These are phyloP conservation scores for Nilaparvata lugens DNA, from an alignment of 1,140 invertebrate genomes.

Conservation along the genomic window DNA sequence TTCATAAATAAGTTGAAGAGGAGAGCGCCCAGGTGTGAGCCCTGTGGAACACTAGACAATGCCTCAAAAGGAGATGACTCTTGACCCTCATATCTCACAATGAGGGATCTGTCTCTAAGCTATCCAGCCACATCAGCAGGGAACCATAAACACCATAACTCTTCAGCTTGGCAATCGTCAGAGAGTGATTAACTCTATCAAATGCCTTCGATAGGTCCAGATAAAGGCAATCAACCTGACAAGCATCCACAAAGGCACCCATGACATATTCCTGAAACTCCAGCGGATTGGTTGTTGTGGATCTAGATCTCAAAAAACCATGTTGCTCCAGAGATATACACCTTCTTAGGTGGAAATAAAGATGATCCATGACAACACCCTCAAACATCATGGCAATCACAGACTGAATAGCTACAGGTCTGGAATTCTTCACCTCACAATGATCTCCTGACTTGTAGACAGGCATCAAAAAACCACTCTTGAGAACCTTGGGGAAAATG, in stretches of 20 bases:
- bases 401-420: constrained; percentile 1
- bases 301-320: constrained; percentile 14
- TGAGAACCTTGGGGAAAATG: constrained; percentile 1
- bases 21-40: constrained; percentile 2
- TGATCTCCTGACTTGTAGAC: constrained; percentile 12
- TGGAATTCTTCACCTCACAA: neutral
- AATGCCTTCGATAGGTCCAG: constrained; percentile 18
- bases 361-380: neutral
- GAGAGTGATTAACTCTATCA: constrained; percentile 16
- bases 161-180: constrained; percentile 13
- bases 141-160: constrained; percentile 10
- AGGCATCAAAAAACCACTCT: neutral
- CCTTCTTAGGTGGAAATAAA: constrained; percentile 6
- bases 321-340: constrained; percentile 12
- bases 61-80: constrained; percentile 24
- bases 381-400: constrained; percentile 10
- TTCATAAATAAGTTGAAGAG: constrained; percentile 9
- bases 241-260: neutral
- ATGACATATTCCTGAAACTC: constrained; percentile 10
- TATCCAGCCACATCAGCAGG: constrained; percentile 24
- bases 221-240: constrained; percentile 12
- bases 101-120: constrained; percentile 24
- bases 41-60: constrained; percentile 25
- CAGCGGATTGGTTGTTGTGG: constrained; percentile 13
- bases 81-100: constrained; percentile 23